Conservation (phyloP, 2,888 invertebrate species). For the Pollenia griseotomentosa region DNA sequence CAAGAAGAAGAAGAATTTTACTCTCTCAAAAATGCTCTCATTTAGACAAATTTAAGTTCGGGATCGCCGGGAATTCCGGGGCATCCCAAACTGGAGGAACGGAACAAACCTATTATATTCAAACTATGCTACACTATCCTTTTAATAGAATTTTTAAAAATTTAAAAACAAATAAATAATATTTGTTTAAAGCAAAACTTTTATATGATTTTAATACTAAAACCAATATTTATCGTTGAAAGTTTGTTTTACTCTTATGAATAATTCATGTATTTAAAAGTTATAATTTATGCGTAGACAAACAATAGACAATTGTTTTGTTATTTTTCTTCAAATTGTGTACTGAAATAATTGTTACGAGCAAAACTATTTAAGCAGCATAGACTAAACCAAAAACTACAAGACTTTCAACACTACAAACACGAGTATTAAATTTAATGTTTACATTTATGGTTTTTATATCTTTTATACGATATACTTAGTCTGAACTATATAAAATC, state of each 20-base stretch:
- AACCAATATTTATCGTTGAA: background rate
- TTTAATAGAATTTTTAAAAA: background rate
- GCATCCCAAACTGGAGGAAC: too few species aligned
- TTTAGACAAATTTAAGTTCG: too few species aligned
- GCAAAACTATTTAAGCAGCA: slow-evolving; percentile 2
- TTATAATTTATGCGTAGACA: slow-evolving; percentile 30
- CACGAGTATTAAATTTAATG: background rate
- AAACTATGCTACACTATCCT: too few species aligned
- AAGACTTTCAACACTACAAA: too few species aligned
- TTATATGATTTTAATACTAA: background rate
- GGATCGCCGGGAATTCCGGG: too few species aligned
- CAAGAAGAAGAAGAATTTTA: too few species aligned
- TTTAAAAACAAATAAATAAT: background rate
- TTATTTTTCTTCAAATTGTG: background rate
- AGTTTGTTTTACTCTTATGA: background rate
- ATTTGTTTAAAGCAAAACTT: slow-evolving; percentile 2
- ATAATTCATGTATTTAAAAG: background rate
- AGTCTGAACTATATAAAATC: background rate
- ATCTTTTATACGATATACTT: too few species aligned
- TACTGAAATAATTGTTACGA: background rate
- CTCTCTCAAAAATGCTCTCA: too few species aligned
- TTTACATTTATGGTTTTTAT: background rate
- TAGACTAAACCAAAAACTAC: too few species aligned
- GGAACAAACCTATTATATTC: background rate
- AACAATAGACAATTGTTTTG: slow-evolving; percentile 8